Percentiles rank a stretch among this genome's conserved stretches.
phyloP scores from a whole-genome alignment of 1,140 invertebrate genomes.

The Cherax destructor region DNA sequence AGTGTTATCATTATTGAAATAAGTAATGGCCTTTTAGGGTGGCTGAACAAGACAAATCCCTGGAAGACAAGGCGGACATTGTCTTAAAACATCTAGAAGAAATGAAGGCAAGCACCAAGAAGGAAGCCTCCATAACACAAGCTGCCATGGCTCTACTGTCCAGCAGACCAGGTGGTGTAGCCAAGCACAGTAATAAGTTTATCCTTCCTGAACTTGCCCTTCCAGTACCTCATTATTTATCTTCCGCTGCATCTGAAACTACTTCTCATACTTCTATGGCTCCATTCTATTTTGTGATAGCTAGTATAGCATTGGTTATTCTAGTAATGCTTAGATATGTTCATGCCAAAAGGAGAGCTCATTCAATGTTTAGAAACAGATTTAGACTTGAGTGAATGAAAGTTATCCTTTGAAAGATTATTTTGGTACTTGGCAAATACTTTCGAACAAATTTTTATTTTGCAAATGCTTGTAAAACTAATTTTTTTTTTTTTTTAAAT shows the following conservation, averaged over 20 bases:
- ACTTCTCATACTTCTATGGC: neutral
- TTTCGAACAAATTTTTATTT: neutral
- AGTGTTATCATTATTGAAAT: neutral
- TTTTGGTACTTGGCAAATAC: neutral
- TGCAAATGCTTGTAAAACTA: neutral
- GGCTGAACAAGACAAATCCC: constrained; percentile 28
- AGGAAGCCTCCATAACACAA: neutral
- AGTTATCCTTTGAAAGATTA: neutral
- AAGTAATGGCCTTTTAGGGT: neutral
- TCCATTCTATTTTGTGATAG: constrained; percentile 16
- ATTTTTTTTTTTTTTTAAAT: neutral
- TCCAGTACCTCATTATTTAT: neutral
- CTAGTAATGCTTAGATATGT: constrained; percentile 25
- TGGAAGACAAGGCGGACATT: constrained; percentile 39
- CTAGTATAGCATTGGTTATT: constrained; percentile 36
- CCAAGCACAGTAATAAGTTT: neutral
- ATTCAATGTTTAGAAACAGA: constrained; percentile 16
- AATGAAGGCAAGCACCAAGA: neutral
- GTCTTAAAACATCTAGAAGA: constrained; percentile 29
- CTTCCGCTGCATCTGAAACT: neutral
- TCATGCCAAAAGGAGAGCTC: constrained; percentile 14
- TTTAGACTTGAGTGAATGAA: neutral
- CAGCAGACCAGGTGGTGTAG: neutral
- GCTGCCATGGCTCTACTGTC: neutral
- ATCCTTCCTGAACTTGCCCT: neutral